These are phyloP conservation scores for Planiliza haematocheilus DNA, from an alignment of 2,113 vertebrate species.

Conservation along the genomic window DNA sequence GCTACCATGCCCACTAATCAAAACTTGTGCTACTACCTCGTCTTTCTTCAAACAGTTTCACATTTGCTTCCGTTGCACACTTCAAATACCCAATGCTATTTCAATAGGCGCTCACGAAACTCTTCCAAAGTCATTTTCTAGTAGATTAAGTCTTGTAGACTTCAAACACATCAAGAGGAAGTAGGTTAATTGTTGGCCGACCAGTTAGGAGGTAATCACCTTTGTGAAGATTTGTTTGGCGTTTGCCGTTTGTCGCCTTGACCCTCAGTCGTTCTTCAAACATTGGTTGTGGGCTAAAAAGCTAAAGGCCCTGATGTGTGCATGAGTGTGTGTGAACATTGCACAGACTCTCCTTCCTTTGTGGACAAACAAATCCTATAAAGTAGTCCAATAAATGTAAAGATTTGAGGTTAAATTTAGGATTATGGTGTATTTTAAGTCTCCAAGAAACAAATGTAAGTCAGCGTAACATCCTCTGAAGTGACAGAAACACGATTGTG, in stretches of 20 bases:
- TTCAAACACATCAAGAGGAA: slow-evolving; percentile 4
- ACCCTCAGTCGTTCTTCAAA: slow-evolving; percentile 76
- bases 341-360: background rate
- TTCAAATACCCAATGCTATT: too few relatives aligned
- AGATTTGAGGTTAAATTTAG: background rate
- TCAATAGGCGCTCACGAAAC: background rate
- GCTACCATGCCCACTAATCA: too few relatives aligned
- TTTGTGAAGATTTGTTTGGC: slow-evolving; percentile 72
- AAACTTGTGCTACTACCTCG: too few relatives aligned
- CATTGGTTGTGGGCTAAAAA: slow-evolving; percentile 31
- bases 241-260: slow-evolving; percentile 81
- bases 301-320: slow-evolving; percentile 27
- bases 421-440: background rate
- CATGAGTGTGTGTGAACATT: slow-evolving; percentile 7
- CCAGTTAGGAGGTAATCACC: slow-evolving; percentile 57
- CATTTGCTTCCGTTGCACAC: too few relatives aligned
- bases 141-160: background rate
- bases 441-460: background rate
- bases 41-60: too few relatives aligned
- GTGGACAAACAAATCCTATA: background rate
- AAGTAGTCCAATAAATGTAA: background rate
- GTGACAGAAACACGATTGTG: background rate
- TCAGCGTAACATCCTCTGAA: background rate
- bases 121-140: background rate
- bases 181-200: slow-evolving; percentile 58